Evolutionary conservation across 1,140 invertebrate species (phyloP).

Genomic region (Meloidogyne floridensis): DNA sequence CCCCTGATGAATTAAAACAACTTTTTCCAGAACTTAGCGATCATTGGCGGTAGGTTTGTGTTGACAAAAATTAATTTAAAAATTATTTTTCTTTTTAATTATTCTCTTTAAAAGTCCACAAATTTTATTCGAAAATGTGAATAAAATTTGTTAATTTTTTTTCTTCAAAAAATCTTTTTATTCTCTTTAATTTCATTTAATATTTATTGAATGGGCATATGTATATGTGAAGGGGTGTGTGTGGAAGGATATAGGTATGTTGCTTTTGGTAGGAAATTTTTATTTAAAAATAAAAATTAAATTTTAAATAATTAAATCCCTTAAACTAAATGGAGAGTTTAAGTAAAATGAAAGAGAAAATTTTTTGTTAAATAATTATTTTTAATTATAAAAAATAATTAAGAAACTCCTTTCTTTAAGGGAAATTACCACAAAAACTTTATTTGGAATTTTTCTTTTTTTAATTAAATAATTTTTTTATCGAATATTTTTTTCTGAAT

Average conservation of each 20-base stretch:
- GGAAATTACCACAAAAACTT: too few species aligned
- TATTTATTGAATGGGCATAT: slow-evolving; percentile 5
- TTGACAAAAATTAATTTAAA: slow-evolving; percentile 15
- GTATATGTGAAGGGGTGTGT: neutral
- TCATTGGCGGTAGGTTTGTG: slow-evolving; percentile 60
- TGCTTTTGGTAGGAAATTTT: too few species aligned
- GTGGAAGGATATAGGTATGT: too few species aligned
- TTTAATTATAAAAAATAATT: slow-evolving; percentile 4
- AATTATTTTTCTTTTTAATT: slow-evolving; percentile 21
- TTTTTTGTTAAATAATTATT: neutral
- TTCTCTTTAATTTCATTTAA: slow-evolving; percentile 17
- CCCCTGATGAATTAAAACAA: slow-evolving; percentile 52
- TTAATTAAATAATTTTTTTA: neutral
- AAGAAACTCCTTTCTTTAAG: too few species aligned
- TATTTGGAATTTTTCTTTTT: neutral
- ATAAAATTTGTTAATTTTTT: neutral
- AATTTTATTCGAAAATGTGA: too few species aligned
- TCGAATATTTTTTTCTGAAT: neutral
- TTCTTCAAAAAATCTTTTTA: neutral
- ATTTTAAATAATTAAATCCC: too few species aligned
- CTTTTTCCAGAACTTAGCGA: slow-evolving; percentile 63
- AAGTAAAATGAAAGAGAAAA: too few species aligned
- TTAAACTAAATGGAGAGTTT: too few species aligned
- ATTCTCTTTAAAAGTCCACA: neutral
- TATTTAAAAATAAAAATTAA: too few species aligned